phyloP scores from a whole-genome alignment of 1,140 invertebrate species.

The Pseudomyrmex gracilis region DNA sequence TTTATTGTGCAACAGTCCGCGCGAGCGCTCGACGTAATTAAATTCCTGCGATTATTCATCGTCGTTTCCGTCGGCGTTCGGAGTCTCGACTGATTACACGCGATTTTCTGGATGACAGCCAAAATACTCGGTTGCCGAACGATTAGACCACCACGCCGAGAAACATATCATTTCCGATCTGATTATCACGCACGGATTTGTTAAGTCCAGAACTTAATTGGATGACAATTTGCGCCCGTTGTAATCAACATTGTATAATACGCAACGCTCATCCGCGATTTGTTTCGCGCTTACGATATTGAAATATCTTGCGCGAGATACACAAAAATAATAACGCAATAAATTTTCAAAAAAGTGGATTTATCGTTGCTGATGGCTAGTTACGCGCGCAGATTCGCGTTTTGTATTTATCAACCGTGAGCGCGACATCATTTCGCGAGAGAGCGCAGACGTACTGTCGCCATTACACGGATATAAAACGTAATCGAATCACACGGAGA shows the following conservation, averaged over 20 bases:
- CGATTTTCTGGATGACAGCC: slow-evolving; percentile 31
- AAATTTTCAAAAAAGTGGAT: slow-evolving; percentile 37
- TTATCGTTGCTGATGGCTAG: slow-evolving; percentile 21
- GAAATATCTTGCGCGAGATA: slow-evolving; percentile 6
- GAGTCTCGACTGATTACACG: background rate
- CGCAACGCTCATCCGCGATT: slow-evolving; percentile 18
- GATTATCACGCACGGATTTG: background rate
- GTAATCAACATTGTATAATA: slow-evolving; percentile 16
- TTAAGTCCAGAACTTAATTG: slow-evolving; percentile 32
- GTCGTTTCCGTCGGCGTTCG: slow-evolving; percentile 4
- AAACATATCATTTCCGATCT: slow-evolving; percentile 14
- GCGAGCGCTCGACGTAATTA: slow-evolving; percentile 34
- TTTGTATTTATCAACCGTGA: slow-evolving; percentile 35
- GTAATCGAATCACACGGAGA: slow-evolving; percentile 37
- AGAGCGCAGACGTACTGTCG: slow-evolving; percentile 9
- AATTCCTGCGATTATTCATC: slow-evolving; percentile 65
- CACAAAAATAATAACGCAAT: slow-evolving; percentile 19
- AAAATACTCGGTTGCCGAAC: slow-evolving; percentile 3
- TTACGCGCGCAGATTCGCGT: background rate
- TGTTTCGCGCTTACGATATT: slow-evolving; percentile 26
- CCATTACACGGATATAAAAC: slow-evolving; percentile 22
- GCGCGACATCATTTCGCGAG: slow-evolving; percentile 30
- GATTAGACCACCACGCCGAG: slow-evolving; percentile 3
- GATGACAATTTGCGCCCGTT: background rate
- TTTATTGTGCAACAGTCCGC: slow-evolving; percentile 41